These are phyloP conservation scores for Cassiopea xamachana DNA, from an alignment of 30 jellyfish, hydroid and myxozoan species.

Conservation along the genomic window DNA sequence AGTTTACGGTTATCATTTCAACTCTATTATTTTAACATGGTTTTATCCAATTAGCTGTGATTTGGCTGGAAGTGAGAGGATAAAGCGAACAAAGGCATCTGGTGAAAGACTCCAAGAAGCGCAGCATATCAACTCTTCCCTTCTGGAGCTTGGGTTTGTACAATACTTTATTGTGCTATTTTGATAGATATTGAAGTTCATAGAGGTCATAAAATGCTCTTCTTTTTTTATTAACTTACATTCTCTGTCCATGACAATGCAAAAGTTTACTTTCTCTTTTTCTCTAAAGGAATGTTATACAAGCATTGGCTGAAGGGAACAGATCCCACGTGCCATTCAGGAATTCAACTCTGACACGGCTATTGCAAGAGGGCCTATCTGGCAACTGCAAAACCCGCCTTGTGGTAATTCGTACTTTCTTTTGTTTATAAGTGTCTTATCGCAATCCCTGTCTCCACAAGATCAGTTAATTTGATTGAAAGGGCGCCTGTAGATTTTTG, in stretches of 20 bases:
- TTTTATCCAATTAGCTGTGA: slow-evolving; percentile 73
- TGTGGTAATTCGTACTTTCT: slow-evolving; percentile 72
- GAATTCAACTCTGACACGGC: slow-evolving; percentile 93
- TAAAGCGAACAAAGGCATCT: slow-evolving; percentile 87
- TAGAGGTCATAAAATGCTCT: too few species aligned
- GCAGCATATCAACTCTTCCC: slow-evolving; percentile 90
- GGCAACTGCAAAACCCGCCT: slow-evolving; percentile 98
- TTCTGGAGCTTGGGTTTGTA: slow-evolving; percentile 89
- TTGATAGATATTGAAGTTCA: too few species aligned
- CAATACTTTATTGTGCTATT: background rate
- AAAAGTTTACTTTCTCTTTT: background rate
- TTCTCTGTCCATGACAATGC: background rate
- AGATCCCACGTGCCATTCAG: slow-evolving; percentile 96
- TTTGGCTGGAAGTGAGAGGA: slow-evolving; percentile 96
- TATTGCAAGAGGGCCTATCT: slow-evolving; percentile 95
- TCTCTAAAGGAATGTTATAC: slow-evolving; percentile 85
- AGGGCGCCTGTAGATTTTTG: background rate
- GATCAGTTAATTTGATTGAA: background rate
- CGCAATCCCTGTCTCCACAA: background rate
- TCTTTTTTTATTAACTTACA: too few species aligned
- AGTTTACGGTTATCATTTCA: background rate
- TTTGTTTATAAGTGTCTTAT: background rate
- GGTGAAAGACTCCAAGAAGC: slow-evolving; percentile 97
- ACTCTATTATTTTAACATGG: background rate
- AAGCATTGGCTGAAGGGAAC: slow-evolving; percentile 98